phyloP scores from a whole-genome alignment of 2,797 vertebrate genomes.

The Vultur gryphus region DNA sequence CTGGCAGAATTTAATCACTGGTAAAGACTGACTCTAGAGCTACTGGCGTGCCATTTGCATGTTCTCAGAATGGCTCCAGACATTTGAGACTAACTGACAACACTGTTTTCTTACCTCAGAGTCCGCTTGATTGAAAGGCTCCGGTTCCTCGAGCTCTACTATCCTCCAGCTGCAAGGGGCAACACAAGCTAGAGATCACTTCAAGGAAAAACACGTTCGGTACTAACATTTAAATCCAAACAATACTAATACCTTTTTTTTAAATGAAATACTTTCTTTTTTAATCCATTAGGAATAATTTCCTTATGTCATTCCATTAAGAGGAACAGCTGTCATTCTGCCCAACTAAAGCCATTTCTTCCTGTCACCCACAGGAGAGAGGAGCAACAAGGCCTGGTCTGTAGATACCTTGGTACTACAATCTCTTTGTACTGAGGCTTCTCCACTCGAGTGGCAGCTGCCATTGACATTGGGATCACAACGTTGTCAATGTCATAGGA shows the following conservation, averaged over 20 bases:
- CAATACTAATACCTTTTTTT: background rate
- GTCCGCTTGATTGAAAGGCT: background rate
- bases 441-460: slow-evolving; percentile 64
- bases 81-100: background rate
- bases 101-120: background rate
- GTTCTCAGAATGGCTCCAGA: background rate
- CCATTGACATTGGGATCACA: slow-evolving; percentile 71
- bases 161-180: slow-evolving; percentile 63
- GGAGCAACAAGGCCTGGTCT: background rate
- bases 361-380: background rate
- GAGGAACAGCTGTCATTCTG: background rate
- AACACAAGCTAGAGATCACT: background rate
- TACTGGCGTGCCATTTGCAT: background rate
- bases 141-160: slow-evolving; percentile 27
- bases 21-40: background rate
- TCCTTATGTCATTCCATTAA: background rate
- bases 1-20: background rate
- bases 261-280: background rate
- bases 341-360: background rate
- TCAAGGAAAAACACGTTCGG: background rate
- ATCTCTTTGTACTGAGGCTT: slow-evolving; percentile 74
- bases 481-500: slow-evolving; percentile 72
- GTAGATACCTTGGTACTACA: slow-evolving; percentile 66
- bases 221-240: background rate
- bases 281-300: background rate